Evolutionary conservation across 2,797 vertebrate genomes (phyloP).

Genomic region (Tapera naevia): DNA sequence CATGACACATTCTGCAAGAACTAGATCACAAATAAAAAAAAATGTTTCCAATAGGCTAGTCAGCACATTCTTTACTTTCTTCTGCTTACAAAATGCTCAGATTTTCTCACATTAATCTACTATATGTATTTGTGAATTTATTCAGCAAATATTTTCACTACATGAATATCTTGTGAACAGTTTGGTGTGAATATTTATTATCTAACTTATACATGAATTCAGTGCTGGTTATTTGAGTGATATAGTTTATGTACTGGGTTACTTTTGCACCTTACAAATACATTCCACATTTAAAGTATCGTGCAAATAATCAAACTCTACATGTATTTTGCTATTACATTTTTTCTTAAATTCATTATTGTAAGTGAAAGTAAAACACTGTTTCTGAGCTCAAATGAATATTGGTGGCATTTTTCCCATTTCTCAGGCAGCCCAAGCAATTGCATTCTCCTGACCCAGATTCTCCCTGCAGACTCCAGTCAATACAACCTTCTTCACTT

Average conservation of each 20-base stretch:
- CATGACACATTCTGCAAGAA: background rate
- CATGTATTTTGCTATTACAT: background rate
- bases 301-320: background rate
- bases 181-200: slow-evolving; percentile 25
- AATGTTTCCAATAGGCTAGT: background rate
- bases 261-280: background rate
- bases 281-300: background rate
- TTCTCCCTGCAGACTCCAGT: slow-evolving; percentile 1
- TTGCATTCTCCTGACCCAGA: slow-evolving; percentile 18
- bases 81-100: background rate
- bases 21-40: background rate
- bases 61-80: background rate
- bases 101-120: background rate
- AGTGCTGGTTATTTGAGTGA: background rate
- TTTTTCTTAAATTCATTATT: background rate
- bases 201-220: slow-evolving; percentile 1
- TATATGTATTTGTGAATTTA: background rate
- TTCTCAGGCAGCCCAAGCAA: background rate
- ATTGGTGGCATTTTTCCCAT: background rate
- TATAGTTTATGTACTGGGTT: background rate
- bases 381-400: background rate
- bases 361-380: background rate
- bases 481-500: background rate
- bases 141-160: slow-evolving; percentile 18
- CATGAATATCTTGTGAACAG: background rate